phyloP scores from a whole-genome alignment of 2,797 vertebrate genomes.

The Chloroceryle amazona region DNA sequence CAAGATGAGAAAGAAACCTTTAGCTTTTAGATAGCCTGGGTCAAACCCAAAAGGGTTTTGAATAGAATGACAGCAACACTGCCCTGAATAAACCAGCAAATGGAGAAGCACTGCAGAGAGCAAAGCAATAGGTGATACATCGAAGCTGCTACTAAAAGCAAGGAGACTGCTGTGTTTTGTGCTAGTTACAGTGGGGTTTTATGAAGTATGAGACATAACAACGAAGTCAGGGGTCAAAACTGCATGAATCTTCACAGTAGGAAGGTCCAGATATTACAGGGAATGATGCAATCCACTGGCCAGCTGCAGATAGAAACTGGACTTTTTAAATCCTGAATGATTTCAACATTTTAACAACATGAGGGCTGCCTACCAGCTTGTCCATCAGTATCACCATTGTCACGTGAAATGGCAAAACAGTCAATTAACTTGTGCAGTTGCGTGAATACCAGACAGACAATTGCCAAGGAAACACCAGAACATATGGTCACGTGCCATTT shows the following conservation, averaged over 20 bases:
- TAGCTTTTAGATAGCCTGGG: not conserved
- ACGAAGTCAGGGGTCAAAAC: constrained; percentile 40
- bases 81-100: constrained; percentile 17
- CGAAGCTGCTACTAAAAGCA: constrained; percentile 26
- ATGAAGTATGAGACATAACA: constrained; percentile 16
- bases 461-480: constrained; percentile 33
- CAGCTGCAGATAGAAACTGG: constrained; percentile 7
- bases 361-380: not conserved
- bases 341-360: not conserved
- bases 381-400: not conserved
- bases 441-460: not conserved
- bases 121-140: constrained; percentile 41
- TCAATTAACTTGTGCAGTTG: not conserved
- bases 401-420: not conserved
- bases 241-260: not conserved
- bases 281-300: constrained; percentile 2
- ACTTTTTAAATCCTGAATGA: not conserved
- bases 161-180: constrained; percentile 56
- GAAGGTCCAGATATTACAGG: not conserved
- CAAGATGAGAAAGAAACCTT: constrained; percentile 20
- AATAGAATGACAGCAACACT: not conserved
- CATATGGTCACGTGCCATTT: not conserved
- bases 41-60: not conserved
- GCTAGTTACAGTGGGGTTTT: constrained; percentile 36
- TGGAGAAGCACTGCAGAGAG: constrained; percentile 21